Conservation (phyloP, 2,797 vertebrate genomes). For the Pterois miles region DNA sequence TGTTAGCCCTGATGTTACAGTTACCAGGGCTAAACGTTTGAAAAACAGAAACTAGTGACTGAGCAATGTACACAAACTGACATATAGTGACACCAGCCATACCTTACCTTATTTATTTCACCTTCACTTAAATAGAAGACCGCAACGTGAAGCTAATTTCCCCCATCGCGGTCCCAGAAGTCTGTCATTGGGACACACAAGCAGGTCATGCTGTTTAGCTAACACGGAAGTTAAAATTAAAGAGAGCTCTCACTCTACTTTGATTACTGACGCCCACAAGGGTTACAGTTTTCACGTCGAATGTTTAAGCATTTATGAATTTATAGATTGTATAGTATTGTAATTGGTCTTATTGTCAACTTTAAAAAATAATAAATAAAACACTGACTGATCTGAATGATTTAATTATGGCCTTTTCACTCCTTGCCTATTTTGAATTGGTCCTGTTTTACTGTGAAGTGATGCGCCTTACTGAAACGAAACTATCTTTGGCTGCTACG, state of each 20-base stretch:
- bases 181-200: conserved; percentile 35
- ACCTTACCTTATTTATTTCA: conserved; percentile 31
- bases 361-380: neutral
- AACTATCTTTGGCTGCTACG: conserved; percentile 1
- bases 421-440: neutral
- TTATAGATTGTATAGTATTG: neutral
- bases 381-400: too few species aligned
- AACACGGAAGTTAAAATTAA: accelerated
- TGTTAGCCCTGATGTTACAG: neutral
- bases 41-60: neutral
- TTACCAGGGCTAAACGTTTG: neutral
- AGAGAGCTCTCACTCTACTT: neutral
- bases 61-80: neutral
- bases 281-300: too few species aligned
- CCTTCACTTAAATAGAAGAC: neutral
- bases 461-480: accelerated
- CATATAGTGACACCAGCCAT: accelerated
- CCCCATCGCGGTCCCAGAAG: neutral
- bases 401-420: neutral
- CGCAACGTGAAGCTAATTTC: neutral
- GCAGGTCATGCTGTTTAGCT: conserved; percentile 53
- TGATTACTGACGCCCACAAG: neutral
- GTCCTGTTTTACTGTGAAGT: neutral
- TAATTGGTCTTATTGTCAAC: neutral
- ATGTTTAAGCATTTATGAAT: neutral